Base-by-base conservation (phyloP, 2,888 invertebrate species). In the Selenia dentaria region DNA sequence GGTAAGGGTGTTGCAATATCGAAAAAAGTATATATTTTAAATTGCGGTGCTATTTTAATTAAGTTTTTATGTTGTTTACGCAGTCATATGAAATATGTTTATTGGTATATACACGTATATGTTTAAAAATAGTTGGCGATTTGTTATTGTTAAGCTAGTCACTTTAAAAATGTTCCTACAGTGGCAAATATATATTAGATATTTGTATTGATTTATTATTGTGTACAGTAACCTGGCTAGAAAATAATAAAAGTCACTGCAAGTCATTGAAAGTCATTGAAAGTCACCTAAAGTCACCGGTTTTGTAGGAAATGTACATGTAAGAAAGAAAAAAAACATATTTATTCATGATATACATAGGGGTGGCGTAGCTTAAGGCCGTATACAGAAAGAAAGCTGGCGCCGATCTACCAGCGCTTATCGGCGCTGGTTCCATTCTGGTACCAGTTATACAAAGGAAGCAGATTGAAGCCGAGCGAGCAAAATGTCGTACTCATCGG, bases 1-100 rank as follows among this genome's bases (percentile, higher is more conserved):
- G 40, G 31, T 67, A 64, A 66, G 67, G 64, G 64, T 71, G 67
- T 73, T 72, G 71, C 71, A 71, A 70, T 69, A 64, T 68, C 56
- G 49, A 61, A 62, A 61, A 52, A 51, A 41, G 33, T 27, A 57
- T 54, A 54, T 52, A 18, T 54, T 53, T 60, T 59, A 55, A 53
- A 62, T 62, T 62, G 56, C 57, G 63, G 64, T 63, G 63, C 63
- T 63, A 62, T 57, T 57, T 50, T 40, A 36, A 41, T 45, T 57
- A 44, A 37, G 37, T 51, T 49, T 48, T 38, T 38, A 22, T 16
- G 48, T 51, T 41, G 36, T 51, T 59, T 55, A 47, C 3, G 14
- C 36, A 47, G 52, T 56, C 49, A 55, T 35, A 43, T 36, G 41
- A 53, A 18, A 53, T 46, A 31, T 53, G 43, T 41, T 43, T 29